A percentile compares a stretch with the other conserved stretches of the same genome.
Conservation (phyloP, 2,797 vertebrate species). For the Rhodeus uyekii region DNA sequence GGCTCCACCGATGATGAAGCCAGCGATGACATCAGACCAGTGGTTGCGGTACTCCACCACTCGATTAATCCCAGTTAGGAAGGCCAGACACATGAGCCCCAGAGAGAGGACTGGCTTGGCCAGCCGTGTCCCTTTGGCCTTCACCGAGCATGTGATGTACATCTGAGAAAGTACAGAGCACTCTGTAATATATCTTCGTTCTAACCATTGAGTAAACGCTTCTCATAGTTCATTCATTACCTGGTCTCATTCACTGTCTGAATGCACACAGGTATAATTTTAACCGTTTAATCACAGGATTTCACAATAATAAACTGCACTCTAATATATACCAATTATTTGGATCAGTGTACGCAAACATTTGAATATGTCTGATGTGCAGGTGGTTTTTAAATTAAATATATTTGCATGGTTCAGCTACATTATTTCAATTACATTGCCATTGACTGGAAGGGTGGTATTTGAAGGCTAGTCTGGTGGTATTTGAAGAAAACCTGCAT, state of each 20-base stretch:
- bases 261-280: not conserved
- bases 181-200: constrained; percentile 15
- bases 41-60: constrained; percentile 94
- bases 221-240: constrained; percentile 23
- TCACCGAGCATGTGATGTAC: constrained; percentile 89
- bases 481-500: constrained; percentile 12
- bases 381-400: not conserved
- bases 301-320: not conserved
- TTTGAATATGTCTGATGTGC: not conserved
- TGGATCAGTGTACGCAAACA: not conserved
- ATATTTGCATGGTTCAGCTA: not conserved
- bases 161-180: constrained; percentile 74
- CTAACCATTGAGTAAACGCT: constrained; percentile 9
- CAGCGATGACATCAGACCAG: constrained; percentile 91
- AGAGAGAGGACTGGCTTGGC: constrained; percentile 88
- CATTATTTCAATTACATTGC: not conserved
- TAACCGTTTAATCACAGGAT: not conserved
- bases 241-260: not conserved
- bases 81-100: constrained; percentile 87
- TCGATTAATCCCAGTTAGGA: constrained; percentile 91
- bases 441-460: constrained; percentile 4
- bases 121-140: constrained; percentile 85
- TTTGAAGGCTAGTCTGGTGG: constrained; percentile 4
- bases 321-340: not conserved
- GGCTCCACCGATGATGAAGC: constrained; percentile 86